These are phyloP conservation scores for Catharus ustulatus DNA, from an alignment of 2,797 vertebrate genomes.

Conservation along the genomic window DNA sequence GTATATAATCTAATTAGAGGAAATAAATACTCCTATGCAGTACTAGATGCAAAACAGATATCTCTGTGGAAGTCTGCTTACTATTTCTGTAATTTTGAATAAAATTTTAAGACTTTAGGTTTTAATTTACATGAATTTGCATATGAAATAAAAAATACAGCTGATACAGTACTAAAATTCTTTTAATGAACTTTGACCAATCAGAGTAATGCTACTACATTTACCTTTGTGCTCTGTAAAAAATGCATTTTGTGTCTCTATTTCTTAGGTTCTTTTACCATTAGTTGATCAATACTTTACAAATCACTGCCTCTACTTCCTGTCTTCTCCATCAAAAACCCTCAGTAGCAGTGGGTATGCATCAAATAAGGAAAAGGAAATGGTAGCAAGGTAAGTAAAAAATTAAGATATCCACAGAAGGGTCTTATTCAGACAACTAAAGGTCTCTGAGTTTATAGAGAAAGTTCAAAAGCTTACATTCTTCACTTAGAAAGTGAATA, in stretches of 20 bases:
- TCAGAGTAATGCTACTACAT: neutral
- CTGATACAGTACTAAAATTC: neutral
- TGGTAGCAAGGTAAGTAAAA: constrained; percentile 91
- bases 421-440: neutral
- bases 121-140: neutral
- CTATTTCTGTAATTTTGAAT: neutral
- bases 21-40: neutral
- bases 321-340: constrained; percentile 93
- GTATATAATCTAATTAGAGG: neutral
- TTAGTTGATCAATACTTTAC: constrained; percentile 99
- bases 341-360: constrained; percentile 96
- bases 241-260: constrained; percentile 33
- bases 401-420: neutral
- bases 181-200: neutral
- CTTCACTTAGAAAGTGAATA: neutral
- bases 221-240: neutral
- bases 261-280: constrained; percentile 91
- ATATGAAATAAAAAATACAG: neutral
- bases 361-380: constrained; percentile 98
- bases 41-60: neutral
- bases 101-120: neutral
- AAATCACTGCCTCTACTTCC: constrained; percentile 96
- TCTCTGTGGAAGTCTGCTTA: neutral
- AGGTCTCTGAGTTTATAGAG: neutral
- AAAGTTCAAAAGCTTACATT: neutral